Evolutionary conservation across 2,797 vertebrate species (phyloP).

Genomic region (Buphagus erythrorhynchus): DNA sequence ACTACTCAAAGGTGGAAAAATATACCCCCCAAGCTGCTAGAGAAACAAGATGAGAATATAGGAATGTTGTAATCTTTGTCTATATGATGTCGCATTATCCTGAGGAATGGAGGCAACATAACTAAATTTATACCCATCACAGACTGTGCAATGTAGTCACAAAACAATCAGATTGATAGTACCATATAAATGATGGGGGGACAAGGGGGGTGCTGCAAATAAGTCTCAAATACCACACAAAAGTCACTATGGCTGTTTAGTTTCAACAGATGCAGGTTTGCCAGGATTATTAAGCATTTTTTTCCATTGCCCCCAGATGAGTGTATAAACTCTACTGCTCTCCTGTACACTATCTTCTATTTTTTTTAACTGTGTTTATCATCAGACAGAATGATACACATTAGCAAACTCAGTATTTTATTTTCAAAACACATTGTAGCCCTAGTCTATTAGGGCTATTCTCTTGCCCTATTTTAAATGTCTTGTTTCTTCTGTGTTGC

Average conservation of each 20-base stretch:
- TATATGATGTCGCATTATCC: background rate
- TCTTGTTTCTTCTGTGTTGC: background rate
- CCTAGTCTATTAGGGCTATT: background rate
- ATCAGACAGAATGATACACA: background rate
- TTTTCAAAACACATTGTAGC: background rate
- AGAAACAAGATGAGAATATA: background rate
- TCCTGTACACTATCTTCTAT: background rate
- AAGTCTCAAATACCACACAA: background rate
- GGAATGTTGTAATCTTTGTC: background rate
- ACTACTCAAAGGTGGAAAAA: background rate
- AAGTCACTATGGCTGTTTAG: background rate
- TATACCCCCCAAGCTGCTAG: background rate
- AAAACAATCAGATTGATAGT: background rate
- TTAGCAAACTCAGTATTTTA: background rate
- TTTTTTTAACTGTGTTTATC: background rate
- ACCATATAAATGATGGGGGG: accelerated
- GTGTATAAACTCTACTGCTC: background rate
- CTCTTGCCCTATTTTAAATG: background rate
- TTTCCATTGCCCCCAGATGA: background rate
- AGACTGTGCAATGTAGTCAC: background rate
- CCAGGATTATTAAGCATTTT: background rate
- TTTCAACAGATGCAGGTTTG: background rate
- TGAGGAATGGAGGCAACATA: background rate
- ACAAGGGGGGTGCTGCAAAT: background rate
- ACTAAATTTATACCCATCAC: background rate